These are phyloP conservation scores for Drosophila demipolita DNA, from an alignment of 2,888 invertebrate genomes.

Conservation along the genomic window DNA sequence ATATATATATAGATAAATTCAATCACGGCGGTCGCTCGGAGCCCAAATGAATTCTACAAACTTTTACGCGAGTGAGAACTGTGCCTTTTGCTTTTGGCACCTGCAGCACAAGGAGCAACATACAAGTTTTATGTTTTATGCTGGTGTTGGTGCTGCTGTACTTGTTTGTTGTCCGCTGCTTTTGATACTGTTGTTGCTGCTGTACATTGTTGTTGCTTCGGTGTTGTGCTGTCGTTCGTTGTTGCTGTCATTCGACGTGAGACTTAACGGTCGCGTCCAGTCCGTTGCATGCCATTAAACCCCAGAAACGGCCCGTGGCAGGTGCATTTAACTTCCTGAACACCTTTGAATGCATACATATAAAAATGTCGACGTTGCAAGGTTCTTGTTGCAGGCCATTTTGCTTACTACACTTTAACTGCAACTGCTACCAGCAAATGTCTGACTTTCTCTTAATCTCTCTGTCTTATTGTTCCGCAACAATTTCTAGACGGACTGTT, in stretches of 20 bases:
- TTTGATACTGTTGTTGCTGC: slow-evolving; percentile 16
- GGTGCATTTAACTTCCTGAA: slow-evolving; percentile 79
- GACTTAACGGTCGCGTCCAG: slow-evolving; percentile 37
- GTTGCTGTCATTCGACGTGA: slow-evolving; percentile 33
- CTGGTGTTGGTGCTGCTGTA: slow-evolving; percentile 1
- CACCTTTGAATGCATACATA: slow-evolving; percentile 62
- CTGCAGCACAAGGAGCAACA: slow-evolving; percentile 54
- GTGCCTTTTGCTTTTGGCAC: slow-evolving; percentile 60
- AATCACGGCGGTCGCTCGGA: slow-evolving; percentile 17
- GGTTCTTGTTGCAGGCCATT: slow-evolving; percentile 56
- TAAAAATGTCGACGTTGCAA: slow-evolving; percentile 59
- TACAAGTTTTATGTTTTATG: slow-evolving; percentile 39
- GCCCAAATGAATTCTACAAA: slow-evolving; percentile 64
- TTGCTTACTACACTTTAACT: slow-evolving; percentile 63
- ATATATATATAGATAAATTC: not conserved
- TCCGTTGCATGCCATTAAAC: slow-evolving; percentile 49
- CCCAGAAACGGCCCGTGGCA: slow-evolving; percentile 57
- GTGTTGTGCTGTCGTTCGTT: slow-evolving; percentile 1
- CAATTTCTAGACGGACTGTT: slow-evolving; percentile 33
- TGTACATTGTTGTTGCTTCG: slow-evolving; percentile 5
- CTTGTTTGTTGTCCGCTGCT: slow-evolving; percentile 15
- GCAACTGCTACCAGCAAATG: slow-evolving; percentile 51
- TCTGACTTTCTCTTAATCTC: not conserved
- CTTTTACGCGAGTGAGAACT: slow-evolving; percentile 50
- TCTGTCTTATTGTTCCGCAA: slow-evolving; percentile 14